Evolutionary conservation across 2,113 vertebrate species (phyloP).

Genomic region (Daubentonia madagascariensis): DNA sequence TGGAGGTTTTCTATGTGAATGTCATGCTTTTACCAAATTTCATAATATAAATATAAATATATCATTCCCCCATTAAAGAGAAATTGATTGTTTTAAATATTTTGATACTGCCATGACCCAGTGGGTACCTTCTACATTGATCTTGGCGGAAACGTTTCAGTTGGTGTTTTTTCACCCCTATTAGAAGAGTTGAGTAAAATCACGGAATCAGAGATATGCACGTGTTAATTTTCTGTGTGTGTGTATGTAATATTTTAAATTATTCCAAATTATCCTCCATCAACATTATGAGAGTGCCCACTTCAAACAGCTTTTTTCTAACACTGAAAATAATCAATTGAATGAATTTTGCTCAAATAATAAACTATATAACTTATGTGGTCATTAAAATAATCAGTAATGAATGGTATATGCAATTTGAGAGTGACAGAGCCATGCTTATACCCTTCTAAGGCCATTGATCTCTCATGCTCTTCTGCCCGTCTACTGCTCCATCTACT

Average conservation of each 20-base stretch:
- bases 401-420: background rate
- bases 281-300: background rate
- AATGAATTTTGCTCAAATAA: background rate
- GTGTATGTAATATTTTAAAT: background rate
- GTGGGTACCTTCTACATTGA: background rate
- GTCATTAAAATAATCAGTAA: background rate
- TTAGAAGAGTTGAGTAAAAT: background rate
- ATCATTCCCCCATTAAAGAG: background rate
- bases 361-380: background rate
- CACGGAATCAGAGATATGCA: background rate
- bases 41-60: background rate
- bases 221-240: background rate
- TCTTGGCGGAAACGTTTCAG: background rate
- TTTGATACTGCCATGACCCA: background rate
- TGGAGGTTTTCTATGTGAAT: background rate
- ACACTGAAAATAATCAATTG: background rate
- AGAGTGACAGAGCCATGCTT: background rate
- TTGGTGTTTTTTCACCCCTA: background rate
- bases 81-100: background rate
- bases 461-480: accelerated
- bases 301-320: background rate
- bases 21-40: no score
- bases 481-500: background rate
- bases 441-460: background rate
- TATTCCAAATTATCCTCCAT: background rate